phyloP scores from a whole-genome alignment of 2,888 invertebrate species.

The Drosophila formosana region DNA sequence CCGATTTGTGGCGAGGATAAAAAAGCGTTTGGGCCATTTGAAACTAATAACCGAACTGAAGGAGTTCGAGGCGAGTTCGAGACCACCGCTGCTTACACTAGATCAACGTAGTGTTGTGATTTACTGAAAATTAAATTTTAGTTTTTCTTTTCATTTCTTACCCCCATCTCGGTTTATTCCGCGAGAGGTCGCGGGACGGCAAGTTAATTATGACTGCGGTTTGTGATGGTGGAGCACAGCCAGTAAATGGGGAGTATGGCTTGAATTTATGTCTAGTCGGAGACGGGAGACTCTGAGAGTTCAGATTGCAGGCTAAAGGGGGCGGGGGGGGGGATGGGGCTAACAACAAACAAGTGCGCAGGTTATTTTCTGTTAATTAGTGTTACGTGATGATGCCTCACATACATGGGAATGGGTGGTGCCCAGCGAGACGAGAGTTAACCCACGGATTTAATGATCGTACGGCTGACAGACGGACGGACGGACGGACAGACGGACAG shows the following conservation, averaged over 20 bases:
- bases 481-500: slow-evolving; percentile 20
- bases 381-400: slow-evolving; percentile 74
- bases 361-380: slow-evolving; percentile 79
- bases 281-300: background rate
- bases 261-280: slow-evolving; percentile 14
- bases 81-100: slow-evolving; percentile 61
- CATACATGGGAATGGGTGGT: slow-evolving; percentile 61
- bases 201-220: slow-evolving; percentile 79
- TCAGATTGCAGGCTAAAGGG: background rate
- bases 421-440: slow-evolving; percentile 36
- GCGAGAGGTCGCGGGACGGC: slow-evolving; percentile 56
- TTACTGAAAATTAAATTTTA: slow-evolving; percentile 74
- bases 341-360: slow-evolving; percentile 71
- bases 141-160: background rate
- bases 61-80: slow-evolving; percentile 2
- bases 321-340: background rate
- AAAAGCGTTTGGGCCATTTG: slow-evolving; percentile 25
- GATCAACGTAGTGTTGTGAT: slow-evolving; percentile 61
- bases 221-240: slow-evolving; percentile 32
- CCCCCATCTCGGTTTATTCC: background rate
- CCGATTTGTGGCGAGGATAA: slow-evolving; percentile 48
- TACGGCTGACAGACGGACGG: slow-evolving; percentile 7
- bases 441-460: slow-evolving; percentile 47
- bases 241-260: slow-evolving; percentile 11
- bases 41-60: slow-evolving; percentile 25